A percentile compares a stretch with the other conserved stretches of the same genome.
phyloP scores from a whole-genome alignment of 2,797 vertebrate species.

The Sciurus carolinensis region DNA sequence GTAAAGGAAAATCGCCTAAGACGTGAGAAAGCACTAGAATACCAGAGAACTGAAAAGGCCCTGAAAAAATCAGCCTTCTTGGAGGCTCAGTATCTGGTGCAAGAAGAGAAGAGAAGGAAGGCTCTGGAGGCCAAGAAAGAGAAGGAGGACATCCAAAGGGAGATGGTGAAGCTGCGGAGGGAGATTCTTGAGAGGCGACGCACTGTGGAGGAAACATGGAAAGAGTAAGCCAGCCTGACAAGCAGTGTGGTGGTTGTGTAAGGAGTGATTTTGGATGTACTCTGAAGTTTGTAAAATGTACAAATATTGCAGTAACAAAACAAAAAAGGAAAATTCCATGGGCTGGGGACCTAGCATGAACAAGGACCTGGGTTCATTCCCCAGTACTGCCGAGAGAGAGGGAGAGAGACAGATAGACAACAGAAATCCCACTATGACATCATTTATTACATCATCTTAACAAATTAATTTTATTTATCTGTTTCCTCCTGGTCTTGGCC shows the following conservation, averaged over 20 bases:
- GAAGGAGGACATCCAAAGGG: constrained; percentile 93
- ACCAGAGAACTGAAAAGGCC: constrained; percentile 89
- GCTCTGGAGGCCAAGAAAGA: constrained; percentile 90
- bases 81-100: constrained; percentile 90
- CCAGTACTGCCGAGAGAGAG: too few relatives aligned
- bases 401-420: too few relatives aligned
- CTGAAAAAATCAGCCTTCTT: constrained; percentile 88
- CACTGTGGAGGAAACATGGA: constrained; percentile 89
- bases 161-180: constrained; percentile 93
- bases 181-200: constrained; percentile 92
- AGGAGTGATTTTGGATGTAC: background rate
- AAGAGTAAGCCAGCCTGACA: constrained; percentile 88
- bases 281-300: constrained; percentile 9
- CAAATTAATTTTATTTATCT: constrained; percentile 56
- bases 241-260: background rate
- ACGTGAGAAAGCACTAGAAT: constrained; percentile 91
- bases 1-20: constrained; percentile 94
- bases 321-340: background rate
- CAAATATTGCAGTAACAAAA: constrained; percentile 19
- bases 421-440: background rate
- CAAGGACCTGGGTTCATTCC: too few relatives aligned
- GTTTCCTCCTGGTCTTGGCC: constrained; percentile 8
- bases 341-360: too few relatives aligned
- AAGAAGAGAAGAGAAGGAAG: constrained; percentile 90
- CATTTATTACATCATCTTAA: constrained; percentile 8